These are phyloP conservation scores for Toxonevra muliebris DNA, from an alignment of 2,888 invertebrate genomes.

Conservation along the genomic window DNA sequence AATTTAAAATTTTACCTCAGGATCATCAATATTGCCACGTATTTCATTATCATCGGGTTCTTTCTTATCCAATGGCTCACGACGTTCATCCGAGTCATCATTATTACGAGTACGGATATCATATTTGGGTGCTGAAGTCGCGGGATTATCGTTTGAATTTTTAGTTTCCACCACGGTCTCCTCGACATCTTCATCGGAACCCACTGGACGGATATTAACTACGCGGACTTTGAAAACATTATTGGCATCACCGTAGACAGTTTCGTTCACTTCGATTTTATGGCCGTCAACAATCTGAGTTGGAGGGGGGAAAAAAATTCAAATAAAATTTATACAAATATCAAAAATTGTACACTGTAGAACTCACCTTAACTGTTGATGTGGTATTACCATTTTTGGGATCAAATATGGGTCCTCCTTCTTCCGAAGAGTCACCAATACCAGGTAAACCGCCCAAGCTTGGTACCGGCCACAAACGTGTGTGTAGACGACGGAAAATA, in stretches of 20 bases:
- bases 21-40: slow-evolving; percentile 55
- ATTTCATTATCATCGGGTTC: slow-evolving; percentile 58
- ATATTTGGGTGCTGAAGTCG: slow-evolving; percentile 39
- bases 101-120: slow-evolving; percentile 36
- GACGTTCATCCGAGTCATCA: slow-evolving; percentile 50
- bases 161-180: slow-evolving; percentile 44
- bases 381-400: slow-evolving; percentile 61
- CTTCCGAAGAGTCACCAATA: slow-evolving; percentile 42
- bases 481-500: slow-evolving; percentile 59
- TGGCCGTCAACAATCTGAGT: slow-evolving; percentile 68
- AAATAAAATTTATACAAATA: background rate
- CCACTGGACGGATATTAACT: slow-evolving; percentile 67
- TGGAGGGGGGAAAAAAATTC: background rate
- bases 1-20: slow-evolving; percentile 58
- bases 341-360: background rate
- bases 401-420: slow-evolving; percentile 37
- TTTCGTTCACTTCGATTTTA: slow-evolving; percentile 69
- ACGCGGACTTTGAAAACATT: slow-evolving; percentile 66
- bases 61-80: slow-evolving; percentile 51
- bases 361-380: slow-evolving; percentile 62
- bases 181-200: slow-evolving; percentile 54
- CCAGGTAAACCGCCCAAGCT: slow-evolving; percentile 14
- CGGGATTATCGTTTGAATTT: slow-evolving; percentile 37
- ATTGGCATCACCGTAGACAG: slow-evolving; percentile 65
- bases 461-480: slow-evolving; percentile 52